A percentile compares a stretch with the other conserved stretches of the same genome.
phyloP scores from a whole-genome alignment of 2,113 vertebrate genomes.

The Tetrao urogallus region DNA sequence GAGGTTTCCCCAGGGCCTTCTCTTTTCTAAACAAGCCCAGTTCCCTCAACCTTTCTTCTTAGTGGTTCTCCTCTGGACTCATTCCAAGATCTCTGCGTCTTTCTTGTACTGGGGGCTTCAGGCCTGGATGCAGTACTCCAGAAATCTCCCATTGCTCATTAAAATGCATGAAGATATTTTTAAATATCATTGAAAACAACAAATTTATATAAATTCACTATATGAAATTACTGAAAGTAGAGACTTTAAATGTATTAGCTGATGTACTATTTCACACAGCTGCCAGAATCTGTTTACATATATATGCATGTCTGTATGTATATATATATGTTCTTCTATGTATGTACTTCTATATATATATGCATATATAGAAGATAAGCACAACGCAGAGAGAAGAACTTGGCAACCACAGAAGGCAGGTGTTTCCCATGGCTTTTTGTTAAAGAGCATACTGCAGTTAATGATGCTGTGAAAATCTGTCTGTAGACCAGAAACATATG shows the following conservation, averaged over 20 bases:
- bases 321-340: no score
- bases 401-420: slow-evolving; percentile 69
- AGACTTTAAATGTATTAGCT: neutral
- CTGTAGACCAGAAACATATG: slow-evolving; percentile 52
- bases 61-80: no score
- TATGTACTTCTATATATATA: neutral
- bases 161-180: neutral
- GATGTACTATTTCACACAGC: slow-evolving; percentile 8
- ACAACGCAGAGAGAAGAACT: slow-evolving; percentile 40
- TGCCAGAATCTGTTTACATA: slow-evolving; percentile 43
- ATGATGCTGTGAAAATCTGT: slow-evolving; percentile 27
- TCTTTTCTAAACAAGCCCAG: no score
- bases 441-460: slow-evolving; percentile 52
- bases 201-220: neutral
- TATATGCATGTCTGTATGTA: no score
- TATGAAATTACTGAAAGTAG: slow-evolving; percentile 23
- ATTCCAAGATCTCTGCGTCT: no score
- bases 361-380: slow-evolving; percentile 63
- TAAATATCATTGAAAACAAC: neutral
- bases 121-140: no score
- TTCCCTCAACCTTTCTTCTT: no score
- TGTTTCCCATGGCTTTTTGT: slow-evolving; percentile 73
- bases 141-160: neutral
- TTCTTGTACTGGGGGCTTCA: no score
- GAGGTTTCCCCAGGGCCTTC: no score